Evolutionary conservation across 2,888 invertebrate species (phyloP), one percentile per base, ranked within the genome.

Genomic region (Hyposoter didymator): DNA sequence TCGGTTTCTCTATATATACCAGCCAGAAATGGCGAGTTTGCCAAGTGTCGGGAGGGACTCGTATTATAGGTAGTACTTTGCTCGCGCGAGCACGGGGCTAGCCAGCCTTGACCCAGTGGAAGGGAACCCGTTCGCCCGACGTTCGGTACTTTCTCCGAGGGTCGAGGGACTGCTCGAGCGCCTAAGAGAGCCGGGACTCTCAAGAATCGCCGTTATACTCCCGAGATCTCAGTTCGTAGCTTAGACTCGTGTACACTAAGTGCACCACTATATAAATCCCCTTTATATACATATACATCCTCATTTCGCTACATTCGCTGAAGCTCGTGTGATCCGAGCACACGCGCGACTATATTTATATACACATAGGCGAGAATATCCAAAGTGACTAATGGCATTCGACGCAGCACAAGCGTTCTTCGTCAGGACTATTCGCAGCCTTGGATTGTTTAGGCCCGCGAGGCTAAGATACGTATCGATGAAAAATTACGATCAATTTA

Each of bases 71-170:
- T 64, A 76, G 75, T 76, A 76, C 75, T 66, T 76, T 76, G 35
- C 35, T 64, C 75, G 73, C 84, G 80, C 80, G 81, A 74, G 80
- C 80, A 84, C 86, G 82, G 76, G 84, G 86, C 83, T 86, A 88
- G 87, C 87, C 87, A 87, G 87, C 88, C 88, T 87, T 88, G 88
- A 88, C 88, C 88, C 85, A 88, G 84, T 85, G 84, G 82, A 87
- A 87, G 86, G 85, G 87, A 88, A 87, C 85, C 85, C 86, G 87
- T 87, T 88, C 84, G 86, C 86, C 81, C 82, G 83, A 83, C 84
- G 87, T 86, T 87, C 85, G 85, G 87, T 87, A 88, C 88, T 88
- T 88, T 88, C 88, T 87, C 88, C 87, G 82, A 84, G 86, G 84
- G 85, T 86, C 85, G 85, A 86, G 84, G 85, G 85, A 86, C 84